Evolutionary conservation across 2,797 vertebrate species (phyloP).

Genomic region (Takifugu rubripes): DNA sequence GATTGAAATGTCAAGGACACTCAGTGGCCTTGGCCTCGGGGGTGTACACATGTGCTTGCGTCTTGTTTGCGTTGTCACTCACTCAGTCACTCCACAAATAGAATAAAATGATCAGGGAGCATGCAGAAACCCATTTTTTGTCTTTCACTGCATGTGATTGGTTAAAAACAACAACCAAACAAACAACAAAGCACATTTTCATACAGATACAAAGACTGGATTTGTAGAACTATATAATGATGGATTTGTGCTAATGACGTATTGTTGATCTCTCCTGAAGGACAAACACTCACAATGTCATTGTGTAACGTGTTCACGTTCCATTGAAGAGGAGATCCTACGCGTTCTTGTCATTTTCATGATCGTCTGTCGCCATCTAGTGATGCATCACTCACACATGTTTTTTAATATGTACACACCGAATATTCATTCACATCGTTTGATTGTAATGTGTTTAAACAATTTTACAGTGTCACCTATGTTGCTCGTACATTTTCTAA

Average conservation of each 20-base stretch:
- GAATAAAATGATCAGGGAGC: slow-evolving; percentile 25
- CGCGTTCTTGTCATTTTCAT: slow-evolving; percentile 8
- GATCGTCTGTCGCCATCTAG: slow-evolving; percentile 65
- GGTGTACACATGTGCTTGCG: slow-evolving; percentile 40
- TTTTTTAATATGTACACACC: slow-evolving; percentile 4
- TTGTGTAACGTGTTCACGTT: slow-evolving; percentile 52
- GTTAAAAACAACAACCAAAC: too few species aligned
- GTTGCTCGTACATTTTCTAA: too few species aligned
- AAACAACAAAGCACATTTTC: slow-evolving; percentile 18
- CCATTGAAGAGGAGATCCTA: slow-evolving; percentile 35
- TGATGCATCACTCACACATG: slow-evolving; percentile 25
- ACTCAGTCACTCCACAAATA: slow-evolving; percentile 49
- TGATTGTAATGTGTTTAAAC: too few species aligned
- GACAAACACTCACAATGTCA: slow-evolving; percentile 43
- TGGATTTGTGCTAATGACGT: too few species aligned
- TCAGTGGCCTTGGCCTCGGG: slow-evolving; percentile 42
- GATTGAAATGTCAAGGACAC: slow-evolving; percentile 64
- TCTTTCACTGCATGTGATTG: not conserved
- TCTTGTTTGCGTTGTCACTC: slow-evolving; percentile 54
- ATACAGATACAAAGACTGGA: not conserved
- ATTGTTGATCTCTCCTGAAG: slow-evolving; percentile 36
- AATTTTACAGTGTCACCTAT: too few species aligned
- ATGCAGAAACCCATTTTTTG: slow-evolving; percentile 10
- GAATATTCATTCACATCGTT: not conserved
- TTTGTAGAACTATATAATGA: too few species aligned